phyloP scores from a whole-genome alignment of 2,888 invertebrate species.

The Embidobia sp. region DNA sequence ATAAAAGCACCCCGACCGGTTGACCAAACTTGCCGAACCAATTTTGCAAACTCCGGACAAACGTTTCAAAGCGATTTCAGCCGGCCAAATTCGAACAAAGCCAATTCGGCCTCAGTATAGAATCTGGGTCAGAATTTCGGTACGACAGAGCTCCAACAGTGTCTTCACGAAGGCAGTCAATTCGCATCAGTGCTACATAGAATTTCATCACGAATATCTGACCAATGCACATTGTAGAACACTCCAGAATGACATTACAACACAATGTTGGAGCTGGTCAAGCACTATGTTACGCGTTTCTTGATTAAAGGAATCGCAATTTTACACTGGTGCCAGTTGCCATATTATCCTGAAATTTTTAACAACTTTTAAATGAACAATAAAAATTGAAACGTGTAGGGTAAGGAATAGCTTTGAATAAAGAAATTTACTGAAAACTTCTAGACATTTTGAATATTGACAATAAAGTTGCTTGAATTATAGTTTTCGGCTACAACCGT shows the following conservation, averaged over 20 bases:
- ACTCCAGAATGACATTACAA: constrained; percentile 66
- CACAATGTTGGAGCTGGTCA: constrained; percentile 68
- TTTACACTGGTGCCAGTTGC: too few species aligned
- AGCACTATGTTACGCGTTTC: constrained; percentile 73
- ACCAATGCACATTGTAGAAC: too few species aligned
- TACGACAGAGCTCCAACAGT: constrained; percentile 16
- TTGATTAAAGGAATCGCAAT: constrained; percentile 78
- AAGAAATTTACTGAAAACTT: too few species aligned
- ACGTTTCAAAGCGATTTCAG: constrained; percentile 15
- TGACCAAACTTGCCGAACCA: neutral
- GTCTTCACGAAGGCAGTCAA: constrained; percentile 11
- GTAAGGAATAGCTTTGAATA: too few species aligned
- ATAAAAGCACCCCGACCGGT: constrained; percentile 1
- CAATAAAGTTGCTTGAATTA: too few species aligned
- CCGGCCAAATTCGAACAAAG: constrained; percentile 26
- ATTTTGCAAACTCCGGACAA: constrained; percentile 32
- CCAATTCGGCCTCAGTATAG: constrained; percentile 10
- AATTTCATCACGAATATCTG: constrained; percentile 71
- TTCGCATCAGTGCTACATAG: constrained; percentile 6
- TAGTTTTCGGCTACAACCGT: too few species aligned
- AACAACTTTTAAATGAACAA: too few species aligned
- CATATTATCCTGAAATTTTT: too few species aligned
- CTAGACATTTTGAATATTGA: too few species aligned
- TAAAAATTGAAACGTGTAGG: too few species aligned
- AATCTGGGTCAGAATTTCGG: constrained; percentile 23